A percentile compares a stretch with the other conserved stretches of the same genome.
Evolutionary conservation across 2,888 invertebrate genomes (phyloP).

Genomic region (Philaethria dido): DNA sequence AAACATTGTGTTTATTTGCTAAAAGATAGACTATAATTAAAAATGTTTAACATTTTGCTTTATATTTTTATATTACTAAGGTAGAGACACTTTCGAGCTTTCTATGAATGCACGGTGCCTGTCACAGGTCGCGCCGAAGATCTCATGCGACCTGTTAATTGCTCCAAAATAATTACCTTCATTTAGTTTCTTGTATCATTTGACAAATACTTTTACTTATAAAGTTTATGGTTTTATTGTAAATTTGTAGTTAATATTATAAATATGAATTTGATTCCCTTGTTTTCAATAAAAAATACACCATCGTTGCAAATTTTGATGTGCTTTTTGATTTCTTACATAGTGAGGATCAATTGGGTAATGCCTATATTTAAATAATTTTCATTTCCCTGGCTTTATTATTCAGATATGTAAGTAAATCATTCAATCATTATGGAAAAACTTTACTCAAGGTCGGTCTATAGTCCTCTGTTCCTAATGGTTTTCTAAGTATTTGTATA

Average conservation of each 20-base stretch:
- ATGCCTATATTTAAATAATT: no score
- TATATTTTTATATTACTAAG: neutral
- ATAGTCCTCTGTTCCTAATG: conserved; percentile 20
- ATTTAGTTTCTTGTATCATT: conserved; percentile 35
- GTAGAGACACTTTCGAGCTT: conserved; percentile 53
- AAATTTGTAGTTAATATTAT: neutral
- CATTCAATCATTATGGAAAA: neutral
- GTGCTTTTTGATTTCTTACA: no score
- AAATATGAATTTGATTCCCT: no score
- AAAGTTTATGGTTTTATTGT: neutral
- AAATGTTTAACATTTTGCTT: neutral
- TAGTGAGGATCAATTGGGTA: no score
- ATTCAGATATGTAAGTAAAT: neutral
- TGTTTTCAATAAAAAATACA: no score
- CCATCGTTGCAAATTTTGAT: no score
- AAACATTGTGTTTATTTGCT: no score
- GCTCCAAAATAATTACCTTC: conserved; percentile 58
- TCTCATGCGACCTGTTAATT: conserved; percentile 59
- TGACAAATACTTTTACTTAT: conserved; percentile 30
- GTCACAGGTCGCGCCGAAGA: conserved; percentile 59
- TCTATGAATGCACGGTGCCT: conserved; percentile 61
- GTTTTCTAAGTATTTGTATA: conserved; percentile 15
- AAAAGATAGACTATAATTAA: neutral
- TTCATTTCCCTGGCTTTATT: no score
- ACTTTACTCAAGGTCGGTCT: neutral